Evolutionary conservation across 2,888 invertebrate genomes (phyloP), one percentile per base, ranked within the genome.

Genomic region (Pegoplata infirma): DNA sequence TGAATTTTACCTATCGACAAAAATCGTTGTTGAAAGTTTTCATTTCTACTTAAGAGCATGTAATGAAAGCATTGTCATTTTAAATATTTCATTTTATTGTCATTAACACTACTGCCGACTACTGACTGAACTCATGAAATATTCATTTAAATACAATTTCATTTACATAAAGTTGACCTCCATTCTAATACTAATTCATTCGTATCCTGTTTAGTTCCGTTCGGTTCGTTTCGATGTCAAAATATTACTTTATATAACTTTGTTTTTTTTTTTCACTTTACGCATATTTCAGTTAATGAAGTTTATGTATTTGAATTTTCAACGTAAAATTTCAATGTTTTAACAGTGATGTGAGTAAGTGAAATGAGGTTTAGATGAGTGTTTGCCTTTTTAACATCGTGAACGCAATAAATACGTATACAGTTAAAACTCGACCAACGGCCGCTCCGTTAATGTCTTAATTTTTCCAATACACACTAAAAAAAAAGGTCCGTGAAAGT

Each of bases 21-120:
- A 64, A 64, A 21, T 16, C 19, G 63, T 58, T 32, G 28, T 21
- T 36, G 7, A 63, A 47, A 5, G 21, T 55, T 53, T 51, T 64
- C 16, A 28, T 16, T 71, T 51, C 17, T 25, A 19, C 8, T n/a
- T 55, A 32, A 28, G n/a, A 46, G 25, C 32, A 44, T 46, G 25
- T 55, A 56, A 72, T 53, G 36, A 72, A 72, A 44, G 32, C 56
- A 73, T 58, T 64, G 63, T 46, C 51, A 68, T 58, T 73, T 63
- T 63, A 73, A 77, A 64, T 63, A 77, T 77, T 73, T 68, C 40
- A 77, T 61, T 77, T 77, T 44, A 63, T 64, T 73, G 61, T 73
- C 72, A 72, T 67, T 72, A 72, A 63, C 67, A 58, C 72, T 63
- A 72, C 72, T 56, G 44, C 67, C n/a, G 40, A 53, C 23, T 14